Evolutionary conservation across 92 coral and sea anemone genomes (phyloP).

Genomic region (Zoanthus sociatus): DNA sequence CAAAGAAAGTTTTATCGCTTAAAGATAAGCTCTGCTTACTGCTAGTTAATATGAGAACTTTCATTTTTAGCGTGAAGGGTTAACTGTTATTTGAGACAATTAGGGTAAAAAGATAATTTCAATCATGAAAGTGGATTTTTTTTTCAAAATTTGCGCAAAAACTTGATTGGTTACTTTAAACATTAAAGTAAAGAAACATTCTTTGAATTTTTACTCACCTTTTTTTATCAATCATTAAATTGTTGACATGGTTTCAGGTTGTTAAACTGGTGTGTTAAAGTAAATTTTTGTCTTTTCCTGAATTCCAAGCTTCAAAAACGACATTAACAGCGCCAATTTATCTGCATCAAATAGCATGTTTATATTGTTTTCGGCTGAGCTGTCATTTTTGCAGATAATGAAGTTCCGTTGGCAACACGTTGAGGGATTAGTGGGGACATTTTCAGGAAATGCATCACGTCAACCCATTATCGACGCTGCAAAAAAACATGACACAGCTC

Average conservation of each 20-base stretch:
- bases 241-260: neutral
- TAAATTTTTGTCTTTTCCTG: neutral
- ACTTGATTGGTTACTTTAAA: no score
- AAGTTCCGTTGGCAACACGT: neutral
- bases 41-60: no score
- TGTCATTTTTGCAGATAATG: conserved; percentile 18
- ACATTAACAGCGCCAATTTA: neutral
- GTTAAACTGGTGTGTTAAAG: neutral
- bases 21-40: no score
- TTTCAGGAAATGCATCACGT: conserved; percentile 24
- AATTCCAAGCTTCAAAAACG: neutral
- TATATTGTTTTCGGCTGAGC: conserved; percentile 1
- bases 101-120: no score
- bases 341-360: conserved; percentile 9
- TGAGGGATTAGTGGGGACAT: conserved; percentile 9
- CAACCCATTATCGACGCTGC: neutral
- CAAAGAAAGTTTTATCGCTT: no score
- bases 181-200: no score
- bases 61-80: no score
- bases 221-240: neutral
- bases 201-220: no score
- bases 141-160: no score
- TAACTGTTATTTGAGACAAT: no score
- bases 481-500: conserved; percentile 1
- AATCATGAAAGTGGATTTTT: no score